A percentile compares a stretch with the other conserved stretches of the same genome.
Conservation (phyloP, 2,113 vertebrate genomes). For the Thunnus thynnus region DNA sequence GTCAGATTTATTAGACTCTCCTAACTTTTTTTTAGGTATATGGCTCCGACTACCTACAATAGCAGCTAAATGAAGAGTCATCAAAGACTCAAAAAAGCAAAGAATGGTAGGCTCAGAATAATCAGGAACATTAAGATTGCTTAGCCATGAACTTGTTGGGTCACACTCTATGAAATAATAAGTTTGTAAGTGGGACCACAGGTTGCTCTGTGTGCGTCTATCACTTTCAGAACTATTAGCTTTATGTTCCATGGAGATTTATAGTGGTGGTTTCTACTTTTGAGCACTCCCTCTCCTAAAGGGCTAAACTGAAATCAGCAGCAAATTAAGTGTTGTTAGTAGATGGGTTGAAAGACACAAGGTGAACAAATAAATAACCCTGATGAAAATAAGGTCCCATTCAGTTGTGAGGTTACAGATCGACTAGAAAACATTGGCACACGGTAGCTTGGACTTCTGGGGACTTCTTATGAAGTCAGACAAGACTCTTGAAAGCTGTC, state of each 20-base stretch:
- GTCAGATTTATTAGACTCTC: conserved; percentile 17
- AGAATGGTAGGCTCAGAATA: conserved; percentile 49
- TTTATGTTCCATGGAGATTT: not conserved
- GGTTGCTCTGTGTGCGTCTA: not conserved
- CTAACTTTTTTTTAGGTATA: conserved; percentile 8
- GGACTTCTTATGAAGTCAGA: conserved; percentile 71
- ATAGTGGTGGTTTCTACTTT: conserved; percentile 5
- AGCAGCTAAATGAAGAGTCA: conserved; percentile 48
- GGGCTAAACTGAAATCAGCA: conserved; percentile 11
- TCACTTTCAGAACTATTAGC: not conserved
- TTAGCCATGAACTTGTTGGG: conserved; percentile 27
- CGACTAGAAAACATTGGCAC: conserved; percentile 72
- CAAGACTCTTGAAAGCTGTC: conserved; percentile 57
- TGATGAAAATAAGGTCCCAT: conserved; percentile 68
- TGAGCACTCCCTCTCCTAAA: conserved; percentile 1
- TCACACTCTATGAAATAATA: not conserved
- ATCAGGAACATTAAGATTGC: conserved; percentile 43
- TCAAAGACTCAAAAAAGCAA: not conserved
- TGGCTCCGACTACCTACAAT: conserved; percentile 37
- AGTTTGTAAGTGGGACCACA: not conserved
- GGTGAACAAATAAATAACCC: conserved; percentile 70
- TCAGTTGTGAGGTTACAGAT: conserved; percentile 65
- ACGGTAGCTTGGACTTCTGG: conserved; percentile 57
- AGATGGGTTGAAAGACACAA: conserved; percentile 65
- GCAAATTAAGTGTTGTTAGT: conserved; percentile 21